Evolutionary conservation across 2,888 invertebrate species (phyloP).

Genomic region (Galeruca laticollis): DNA sequence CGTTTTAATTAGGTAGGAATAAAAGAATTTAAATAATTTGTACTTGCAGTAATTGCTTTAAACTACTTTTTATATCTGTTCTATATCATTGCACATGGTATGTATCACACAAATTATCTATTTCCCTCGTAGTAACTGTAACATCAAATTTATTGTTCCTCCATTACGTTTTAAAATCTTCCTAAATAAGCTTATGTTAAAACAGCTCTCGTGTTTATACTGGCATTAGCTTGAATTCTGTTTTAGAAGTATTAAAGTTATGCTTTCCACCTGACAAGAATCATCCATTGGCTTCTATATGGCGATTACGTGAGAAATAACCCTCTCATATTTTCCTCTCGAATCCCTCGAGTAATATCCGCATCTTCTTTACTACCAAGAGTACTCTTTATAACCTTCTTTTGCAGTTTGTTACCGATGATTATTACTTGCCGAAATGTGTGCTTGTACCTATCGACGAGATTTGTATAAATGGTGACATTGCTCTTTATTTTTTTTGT

Average conservation of each 20-base stretch:
- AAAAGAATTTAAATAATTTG: no score
- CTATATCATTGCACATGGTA: no score
- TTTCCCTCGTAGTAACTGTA: background rate
- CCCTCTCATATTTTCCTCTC: conserved; percentile 62
- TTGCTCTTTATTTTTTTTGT: conserved; percentile 27
- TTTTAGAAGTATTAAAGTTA: conserved; percentile 58
- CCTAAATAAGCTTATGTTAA: background rate
- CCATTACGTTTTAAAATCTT: background rate
- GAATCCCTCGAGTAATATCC: conserved; percentile 64
- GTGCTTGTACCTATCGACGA: conserved; percentile 36
- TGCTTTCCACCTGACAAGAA: conserved; percentile 60
- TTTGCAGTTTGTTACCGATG: conserved; percentile 62
- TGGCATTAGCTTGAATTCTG: conserved; percentile 32
- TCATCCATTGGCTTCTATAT: conserved; percentile 62
- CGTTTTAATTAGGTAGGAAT: no score
- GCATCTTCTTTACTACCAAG: conserved; percentile 59
- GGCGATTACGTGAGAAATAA: conserved; percentile 61
- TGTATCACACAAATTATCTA: no score
- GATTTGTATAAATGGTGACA: conserved; percentile 44
- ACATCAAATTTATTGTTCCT: background rate
- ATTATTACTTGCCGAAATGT: conserved; percentile 62
- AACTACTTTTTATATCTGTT: no score
- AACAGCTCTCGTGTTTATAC: background rate
- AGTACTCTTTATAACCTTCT: conserved; percentile 59
- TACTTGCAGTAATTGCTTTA: no score